Evolutionary conservation across 2,113 vertebrate species (phyloP), one percentile per base, ranked within the genome.

Genomic region (Emberiza fucata): DNA sequence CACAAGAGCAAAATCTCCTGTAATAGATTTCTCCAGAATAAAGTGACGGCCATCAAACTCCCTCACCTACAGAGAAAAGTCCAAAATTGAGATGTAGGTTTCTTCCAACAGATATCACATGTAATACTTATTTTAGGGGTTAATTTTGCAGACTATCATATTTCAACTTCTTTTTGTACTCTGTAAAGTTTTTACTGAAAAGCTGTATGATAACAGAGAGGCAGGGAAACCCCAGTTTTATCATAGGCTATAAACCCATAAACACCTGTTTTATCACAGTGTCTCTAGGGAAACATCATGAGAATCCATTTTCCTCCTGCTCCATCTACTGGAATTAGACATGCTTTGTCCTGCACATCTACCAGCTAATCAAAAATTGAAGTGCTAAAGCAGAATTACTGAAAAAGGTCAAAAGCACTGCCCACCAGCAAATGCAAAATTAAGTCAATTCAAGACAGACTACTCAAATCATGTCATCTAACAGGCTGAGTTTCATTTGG

Each of bases 11-110:
- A 98, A 99, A 97, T 99, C 99, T 65, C 99, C 99, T 4, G 98
- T 99, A 94, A 99, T 99, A 1, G 99, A 98, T 90, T 98, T 98
- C 95, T 99, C 99, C 98, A 99, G 98, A 95, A 99, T 98, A 95
- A 98, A 99, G 73, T 99, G 97, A 39, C 98, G 98, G 13, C 99
- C 99, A 25, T 98, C 98, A 86, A 99, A 99, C 88, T 99, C 98
- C 57, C 98, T 97, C 70, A 99, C 99, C 99, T 99, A 97, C 25
- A 91, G 71, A 73, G 81, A 75, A 89, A 86, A 90, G 12, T 37
- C 21, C 7, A 21, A 4, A 31, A 29, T 3, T 47, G 28, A 78
- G 42, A 54, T 23, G 8, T 0, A 44, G 8, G 8, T 57, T 79
- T 85, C 45, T 71, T 76, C n/a, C 82, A 57, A 48, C 9, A 78